Evolutionary conservation across 1,140 invertebrate species (phyloP).

Genomic region (Chironomus tepperi): DNA sequence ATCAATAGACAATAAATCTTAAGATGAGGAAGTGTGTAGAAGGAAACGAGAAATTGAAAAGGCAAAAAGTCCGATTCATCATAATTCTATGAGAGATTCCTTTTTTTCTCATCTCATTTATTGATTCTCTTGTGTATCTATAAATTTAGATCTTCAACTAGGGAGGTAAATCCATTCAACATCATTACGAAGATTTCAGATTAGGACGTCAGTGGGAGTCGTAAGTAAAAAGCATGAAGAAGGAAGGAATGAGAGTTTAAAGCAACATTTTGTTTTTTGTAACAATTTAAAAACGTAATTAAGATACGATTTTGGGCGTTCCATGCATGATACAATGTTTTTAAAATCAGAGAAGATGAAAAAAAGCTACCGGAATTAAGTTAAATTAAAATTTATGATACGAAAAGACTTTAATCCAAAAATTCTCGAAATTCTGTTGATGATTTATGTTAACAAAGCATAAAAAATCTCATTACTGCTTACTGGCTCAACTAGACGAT

Average conservation of each 20-base stretch:
- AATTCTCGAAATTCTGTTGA: not conserved
- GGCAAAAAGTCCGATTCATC: not conserved
- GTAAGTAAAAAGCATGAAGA: not conserved
- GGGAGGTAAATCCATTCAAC: not conserved
- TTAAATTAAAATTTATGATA: slow-evolving; percentile 15
- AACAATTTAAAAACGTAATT: not conserved
- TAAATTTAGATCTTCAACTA: not conserved
- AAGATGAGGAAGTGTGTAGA: not conserved
- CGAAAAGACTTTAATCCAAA: not conserved
- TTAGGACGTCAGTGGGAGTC: not conserved
- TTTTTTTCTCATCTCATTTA: not conserved
- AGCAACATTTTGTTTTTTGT: no score
- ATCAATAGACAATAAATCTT: not conserved
- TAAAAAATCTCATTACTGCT: no score
- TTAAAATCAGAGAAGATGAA: not conserved
- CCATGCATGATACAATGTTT: not conserved
- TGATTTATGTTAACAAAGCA: no score
- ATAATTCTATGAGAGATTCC: not conserved
- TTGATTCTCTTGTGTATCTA: slow-evolving; percentile 8
- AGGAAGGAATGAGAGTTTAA: not conserved
- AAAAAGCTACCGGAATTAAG: slow-evolving; percentile 3
- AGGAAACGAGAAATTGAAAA: not conserved
- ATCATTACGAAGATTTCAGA: not conserved
- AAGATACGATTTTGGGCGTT: not conserved
- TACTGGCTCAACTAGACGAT: no score